These are phyloP conservation scores for Mesocentrotus franciscanus DNA, from an alignment of 53 echinoderm and acorn worm genomes.

Conservation along the genomic window DNA sequence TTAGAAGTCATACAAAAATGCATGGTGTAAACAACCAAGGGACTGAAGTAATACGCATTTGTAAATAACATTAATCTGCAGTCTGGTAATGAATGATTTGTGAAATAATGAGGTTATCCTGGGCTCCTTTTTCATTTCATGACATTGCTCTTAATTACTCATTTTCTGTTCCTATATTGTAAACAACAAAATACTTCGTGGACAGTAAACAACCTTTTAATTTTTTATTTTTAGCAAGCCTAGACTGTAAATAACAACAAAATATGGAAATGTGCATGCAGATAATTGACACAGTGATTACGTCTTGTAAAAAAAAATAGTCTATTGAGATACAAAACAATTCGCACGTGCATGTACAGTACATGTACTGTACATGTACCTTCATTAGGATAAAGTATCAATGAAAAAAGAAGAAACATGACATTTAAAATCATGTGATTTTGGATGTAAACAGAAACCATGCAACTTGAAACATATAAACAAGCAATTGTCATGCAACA, in stretches of 20 bases:
- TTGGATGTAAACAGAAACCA: conserved; percentile 34
- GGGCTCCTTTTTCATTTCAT: not conserved
- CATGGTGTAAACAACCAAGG: not conserved
- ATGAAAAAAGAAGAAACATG: not conserved
- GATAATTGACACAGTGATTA: not conserved
- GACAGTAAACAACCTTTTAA: not conserved
- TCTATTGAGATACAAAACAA: too few relatives aligned
- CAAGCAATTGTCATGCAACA: not conserved
- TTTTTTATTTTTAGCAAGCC: not conserved
- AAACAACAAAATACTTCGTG: not conserved
- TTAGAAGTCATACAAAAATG: not conserved
- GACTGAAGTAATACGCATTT: not conserved
- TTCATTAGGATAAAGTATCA: not conserved
- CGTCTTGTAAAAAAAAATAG: not conserved
- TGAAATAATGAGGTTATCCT: not conserved
- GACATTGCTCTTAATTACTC: not conserved
- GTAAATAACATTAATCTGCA: not conserved
- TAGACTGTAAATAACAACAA: conserved; percentile 5
- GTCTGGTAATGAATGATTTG: not conserved
- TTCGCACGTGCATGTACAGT: not conserved
- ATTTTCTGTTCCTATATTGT: not conserved
- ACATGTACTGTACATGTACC: not conserved
- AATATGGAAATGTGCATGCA: not conserved
- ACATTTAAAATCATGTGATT: not conserved
- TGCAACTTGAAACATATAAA: not conserved